phyloP scores from a whole-genome alignment of 2,888 invertebrate species.

The Eupithecia subfuscata region DNA sequence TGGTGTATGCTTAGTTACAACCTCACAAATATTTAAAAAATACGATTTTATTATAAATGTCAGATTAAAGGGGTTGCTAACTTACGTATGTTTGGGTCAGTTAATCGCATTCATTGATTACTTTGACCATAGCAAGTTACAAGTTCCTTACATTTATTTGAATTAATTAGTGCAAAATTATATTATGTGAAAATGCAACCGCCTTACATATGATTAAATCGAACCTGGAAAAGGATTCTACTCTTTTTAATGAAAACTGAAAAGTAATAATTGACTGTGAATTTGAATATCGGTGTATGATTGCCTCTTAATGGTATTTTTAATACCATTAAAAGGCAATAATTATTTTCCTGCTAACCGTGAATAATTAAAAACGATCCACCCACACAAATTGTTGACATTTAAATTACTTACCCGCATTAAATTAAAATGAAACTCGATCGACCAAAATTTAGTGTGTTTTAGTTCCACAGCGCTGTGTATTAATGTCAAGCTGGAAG shows the following conservation, averaged over 20 bases:
- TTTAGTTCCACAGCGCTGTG: slow-evolving; percentile 47
- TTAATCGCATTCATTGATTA: background rate
- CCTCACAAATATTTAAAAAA: too few species aligned
- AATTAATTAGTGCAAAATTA: background rate
- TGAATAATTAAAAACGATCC: slow-evolving; percentile 6
- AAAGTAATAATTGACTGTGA: background rate
- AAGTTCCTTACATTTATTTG: background rate
- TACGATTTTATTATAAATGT: too few species aligned
- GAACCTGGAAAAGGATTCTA: background rate
- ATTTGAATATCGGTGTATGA: background rate
- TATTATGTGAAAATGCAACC: background rate
- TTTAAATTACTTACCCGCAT: slow-evolving; percentile 27
- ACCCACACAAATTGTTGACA: slow-evolving; percentile 17
- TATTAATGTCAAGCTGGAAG: slow-evolving; percentile 56
- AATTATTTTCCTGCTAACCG: background rate
- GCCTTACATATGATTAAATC: background rate
- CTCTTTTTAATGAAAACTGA: background rate
- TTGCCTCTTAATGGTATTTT: background rate
- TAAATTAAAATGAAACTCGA: slow-evolving; percentile 36
- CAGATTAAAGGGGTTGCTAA: too few species aligned
- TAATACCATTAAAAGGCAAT: background rate
- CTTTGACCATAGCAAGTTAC: background rate
- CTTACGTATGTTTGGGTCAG: background rate
- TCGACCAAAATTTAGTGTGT: slow-evolving; percentile 41
- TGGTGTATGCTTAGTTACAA: background rate